Base-by-base conservation (phyloP, 2,888 invertebrate genomes). In the Drosophila rellima region DNA sequence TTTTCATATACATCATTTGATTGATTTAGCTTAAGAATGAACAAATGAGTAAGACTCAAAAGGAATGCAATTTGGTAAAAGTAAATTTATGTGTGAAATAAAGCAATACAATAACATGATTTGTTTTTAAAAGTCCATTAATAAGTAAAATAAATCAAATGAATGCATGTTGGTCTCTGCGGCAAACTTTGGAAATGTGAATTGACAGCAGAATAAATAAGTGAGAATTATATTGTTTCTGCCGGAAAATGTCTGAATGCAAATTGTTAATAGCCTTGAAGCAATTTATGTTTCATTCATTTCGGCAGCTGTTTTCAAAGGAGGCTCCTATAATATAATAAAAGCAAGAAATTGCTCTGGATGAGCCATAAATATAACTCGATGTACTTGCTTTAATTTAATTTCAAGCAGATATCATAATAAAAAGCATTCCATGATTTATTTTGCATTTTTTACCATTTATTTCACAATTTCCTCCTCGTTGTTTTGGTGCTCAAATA, bases 401-500 rank as follows among this genome's bases (percentile, higher is more conserved):
- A 61, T 54, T 31, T 54, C 11, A 13, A 20, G 29, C 18, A 20
- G 37, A 48, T 56, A 56, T 47, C 42, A 10, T 31, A 55, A 63
- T 26, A 42, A 29, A 48, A 48, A 40, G 26, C 33, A 57, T 50
- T 42, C 7, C 4, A 15, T 8, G 20, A 67, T 54, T 54, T 44
- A 52, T 35, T 51, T 68, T 17, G 31, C 54, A 55, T 54, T 47
- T 73, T 47, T n/a, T n/a, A n/a, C n/a, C n/a, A n/a, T n/a, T n/a
- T 20, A 48, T 44, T n/a, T 39, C 3, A 10, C 8, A 15, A 33
- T 23, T 13, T 18, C 10, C 35, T 1, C n/a, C 6, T 18, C 6
- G 5, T 3, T 29, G 17, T 1, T 3, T n/a, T n/a, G 26, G 23
- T 44, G 51, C 44, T 44, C 44, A 60, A 35, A 29, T 11, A 17